Conservation (phyloP, 2,888 invertebrate species). For the Synergus japonicus region DNA sequence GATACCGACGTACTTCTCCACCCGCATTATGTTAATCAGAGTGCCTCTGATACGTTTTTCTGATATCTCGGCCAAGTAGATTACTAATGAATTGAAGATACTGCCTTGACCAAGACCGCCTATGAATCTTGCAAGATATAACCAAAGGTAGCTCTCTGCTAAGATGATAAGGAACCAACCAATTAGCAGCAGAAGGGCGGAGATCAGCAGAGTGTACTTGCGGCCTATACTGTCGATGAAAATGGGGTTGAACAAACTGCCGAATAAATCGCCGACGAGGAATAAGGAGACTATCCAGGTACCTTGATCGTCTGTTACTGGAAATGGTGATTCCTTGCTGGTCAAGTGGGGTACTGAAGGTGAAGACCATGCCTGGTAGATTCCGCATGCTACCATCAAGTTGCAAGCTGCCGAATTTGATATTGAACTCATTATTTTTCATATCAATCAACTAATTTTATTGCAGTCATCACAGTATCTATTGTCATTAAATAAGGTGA, state of each 20-base stretch:
- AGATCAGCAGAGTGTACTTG: slow-evolving; percentile 64
- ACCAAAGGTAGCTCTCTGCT: slow-evolving; percentile 59
- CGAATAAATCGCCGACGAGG: slow-evolving; percentile 66
- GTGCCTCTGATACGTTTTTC: slow-evolving; percentile 80
- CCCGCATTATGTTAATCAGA: slow-evolving; percentile 79
- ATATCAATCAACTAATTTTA: no score
- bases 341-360: slow-evolving; percentile 68
- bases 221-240: slow-evolving; percentile 69
- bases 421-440: not conserved
- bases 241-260: slow-evolving; percentile 64
- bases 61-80: slow-evolving; percentile 82
- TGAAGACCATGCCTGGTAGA: slow-evolving; percentile 69
- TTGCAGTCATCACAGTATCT: no score
- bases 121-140: slow-evolving; percentile 76
- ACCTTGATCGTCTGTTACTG: slow-evolving; percentile 64
- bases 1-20: slow-evolving; percentile 77
- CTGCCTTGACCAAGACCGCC: slow-evolving; percentile 78
- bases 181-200: slow-evolving; percentile 65
- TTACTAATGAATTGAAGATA: slow-evolving; percentile 78
- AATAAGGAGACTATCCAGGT: slow-evolving; percentile 71
- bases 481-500: no score
- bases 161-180: slow-evolving; percentile 69
- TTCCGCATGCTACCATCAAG: slow-evolving; percentile 67
- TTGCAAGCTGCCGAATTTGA: slow-evolving; percentile 59
- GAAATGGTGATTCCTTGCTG: slow-evolving; percentile 59